Percentiles rank a stretch among this genome's conserved stretches.
Evolutionary conservation across 2,888 invertebrate species (phyloP).

Genomic region (Cyclophora punctaria): DNA sequence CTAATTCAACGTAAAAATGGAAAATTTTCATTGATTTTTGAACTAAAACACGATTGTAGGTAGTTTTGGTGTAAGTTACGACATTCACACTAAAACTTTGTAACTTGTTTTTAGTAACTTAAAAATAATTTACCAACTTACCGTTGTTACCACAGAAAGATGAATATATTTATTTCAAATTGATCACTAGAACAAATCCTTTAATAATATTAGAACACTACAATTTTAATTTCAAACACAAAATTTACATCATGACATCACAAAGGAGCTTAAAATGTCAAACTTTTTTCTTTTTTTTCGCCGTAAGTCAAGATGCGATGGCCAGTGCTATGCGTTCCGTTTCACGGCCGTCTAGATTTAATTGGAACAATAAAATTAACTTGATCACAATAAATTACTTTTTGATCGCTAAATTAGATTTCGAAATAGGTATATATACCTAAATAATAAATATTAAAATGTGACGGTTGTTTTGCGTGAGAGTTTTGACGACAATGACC

Average conservation of each 20-base stretch:
- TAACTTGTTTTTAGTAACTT: constrained; percentile 1
- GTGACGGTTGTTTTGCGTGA: constrained; percentile 24
- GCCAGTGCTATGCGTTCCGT: constrained; percentile 58
- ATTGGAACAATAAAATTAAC: constrained; percentile 16
- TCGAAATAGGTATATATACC: constrained; percentile 3
- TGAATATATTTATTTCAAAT: constrained; percentile 19
- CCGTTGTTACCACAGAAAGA: constrained; percentile 24
- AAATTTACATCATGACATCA: constrained; percentile 42
- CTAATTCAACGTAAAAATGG: too few species aligned
- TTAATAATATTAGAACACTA: constrained; percentile 26
- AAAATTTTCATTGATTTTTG: too few species aligned
- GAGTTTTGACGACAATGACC: constrained; percentile 53
- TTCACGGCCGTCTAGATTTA: constrained; percentile 47
- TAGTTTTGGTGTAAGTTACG: constrained; percentile 2
- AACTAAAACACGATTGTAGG: constrained; percentile 6
- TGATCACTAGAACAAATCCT: constrained; percentile 5
- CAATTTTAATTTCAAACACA: constrained; percentile 29
- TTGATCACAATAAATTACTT: constrained; percentile 7
- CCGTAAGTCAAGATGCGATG: constrained; percentile 20
- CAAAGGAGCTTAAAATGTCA: constrained; percentile 51
- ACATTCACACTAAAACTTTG: constrained; percentile 6
- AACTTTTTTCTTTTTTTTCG: constrained; percentile 47
- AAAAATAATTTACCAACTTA: constrained; percentile 17
- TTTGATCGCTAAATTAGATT: constrained; percentile 20
- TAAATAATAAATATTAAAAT: constrained; percentile 2